These are phyloP conservation scores for Amphibalanus amphitrite DNA, from an alignment of 1,140 invertebrate genomes.

Conservation along the genomic window DNA sequence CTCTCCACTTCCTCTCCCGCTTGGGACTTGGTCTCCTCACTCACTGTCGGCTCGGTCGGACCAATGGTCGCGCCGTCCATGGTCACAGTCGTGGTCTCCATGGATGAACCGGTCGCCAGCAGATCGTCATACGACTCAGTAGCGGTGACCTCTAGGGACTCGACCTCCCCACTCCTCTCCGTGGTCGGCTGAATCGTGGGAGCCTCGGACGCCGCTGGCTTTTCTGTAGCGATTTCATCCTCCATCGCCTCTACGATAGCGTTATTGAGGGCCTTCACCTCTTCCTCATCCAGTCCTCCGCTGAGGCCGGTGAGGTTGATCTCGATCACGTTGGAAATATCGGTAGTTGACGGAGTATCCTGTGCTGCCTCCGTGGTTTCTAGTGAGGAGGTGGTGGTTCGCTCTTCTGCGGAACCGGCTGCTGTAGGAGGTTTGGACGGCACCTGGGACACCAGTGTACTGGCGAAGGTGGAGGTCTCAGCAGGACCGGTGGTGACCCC, in stretches of 20 bases:
- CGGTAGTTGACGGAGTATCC: neutral
- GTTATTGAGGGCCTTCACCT: neutral
- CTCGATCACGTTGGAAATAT: neutral
- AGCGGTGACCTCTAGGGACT: no score
- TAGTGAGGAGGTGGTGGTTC: neutral
- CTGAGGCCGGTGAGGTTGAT: neutral
- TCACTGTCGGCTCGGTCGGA: neutral
- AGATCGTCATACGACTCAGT: neutral
- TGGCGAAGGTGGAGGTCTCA: neutral
- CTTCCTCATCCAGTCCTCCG: neutral
- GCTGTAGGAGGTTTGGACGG: neutral
- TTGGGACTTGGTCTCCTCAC: no score
- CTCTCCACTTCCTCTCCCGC: no score
- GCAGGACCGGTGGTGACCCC: neutral
- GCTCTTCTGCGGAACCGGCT: neutral
- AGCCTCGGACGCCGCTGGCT: neutral
- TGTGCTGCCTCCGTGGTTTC: no score
- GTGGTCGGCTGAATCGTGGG: neutral
- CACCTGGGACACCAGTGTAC: neutral
- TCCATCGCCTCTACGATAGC: neutral
- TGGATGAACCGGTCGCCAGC: neutral
- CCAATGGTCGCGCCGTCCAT: neutral
- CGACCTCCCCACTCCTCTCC: neutral
- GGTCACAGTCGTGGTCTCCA: neutral
- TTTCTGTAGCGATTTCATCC: neutral